phyloP scores from a whole-genome alignment of 2,888 invertebrate species.

The Pinctada fucata region DNA sequence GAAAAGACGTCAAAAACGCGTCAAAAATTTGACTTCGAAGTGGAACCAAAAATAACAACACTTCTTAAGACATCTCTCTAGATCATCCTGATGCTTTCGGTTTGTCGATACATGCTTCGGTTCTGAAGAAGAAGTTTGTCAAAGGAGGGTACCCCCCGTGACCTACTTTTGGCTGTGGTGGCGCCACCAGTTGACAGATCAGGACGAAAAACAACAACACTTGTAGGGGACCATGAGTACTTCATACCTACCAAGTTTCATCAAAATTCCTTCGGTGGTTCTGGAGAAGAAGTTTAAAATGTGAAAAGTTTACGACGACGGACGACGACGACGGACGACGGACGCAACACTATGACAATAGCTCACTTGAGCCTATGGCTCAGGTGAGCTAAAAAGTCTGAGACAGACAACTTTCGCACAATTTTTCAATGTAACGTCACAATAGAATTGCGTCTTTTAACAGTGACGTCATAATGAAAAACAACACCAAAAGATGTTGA shows the following conservation, averaged over 20 bases:
- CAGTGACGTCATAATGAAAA: no score
- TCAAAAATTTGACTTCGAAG: no score
- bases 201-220: not conserved
- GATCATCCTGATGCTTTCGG: not conserved
- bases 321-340: not conserved
- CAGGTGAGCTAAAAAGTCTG: not conserved
- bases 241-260: not conserved
- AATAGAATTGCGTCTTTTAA: no score
- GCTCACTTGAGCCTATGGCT: slow-evolving; percentile 1
- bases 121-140: not conserved
- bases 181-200: not conserved
- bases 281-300: not conserved
- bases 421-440: no score
- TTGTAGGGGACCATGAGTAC: slow-evolving; percentile 1
- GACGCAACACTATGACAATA: not conserved
- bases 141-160: not conserved
- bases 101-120: not conserved
- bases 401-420: no score
- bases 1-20: no score
- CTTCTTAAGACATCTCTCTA: not conserved
- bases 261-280: not conserved
- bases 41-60: not conserved
- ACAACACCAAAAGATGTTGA: no score
- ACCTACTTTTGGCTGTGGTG: not conserved
- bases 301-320: not conserved